Conservation (phyloP, 2,113 vertebrate species). For the Phylloscopus trochilus region DNA sequence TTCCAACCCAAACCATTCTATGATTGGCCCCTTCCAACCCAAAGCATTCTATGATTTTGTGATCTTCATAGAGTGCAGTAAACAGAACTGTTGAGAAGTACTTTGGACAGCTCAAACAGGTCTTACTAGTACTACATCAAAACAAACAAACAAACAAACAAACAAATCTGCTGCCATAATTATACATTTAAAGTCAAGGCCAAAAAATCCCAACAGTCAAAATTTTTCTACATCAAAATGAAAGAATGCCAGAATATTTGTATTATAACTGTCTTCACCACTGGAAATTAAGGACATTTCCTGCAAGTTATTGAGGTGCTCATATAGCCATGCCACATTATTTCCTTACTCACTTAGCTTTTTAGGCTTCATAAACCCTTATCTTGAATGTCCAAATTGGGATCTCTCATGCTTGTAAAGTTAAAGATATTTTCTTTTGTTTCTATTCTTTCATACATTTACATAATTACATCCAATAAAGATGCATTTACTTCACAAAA, state of each 20-base stretch:
- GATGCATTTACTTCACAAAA: not conserved
- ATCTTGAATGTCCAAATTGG: not conserved
- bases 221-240: not conserved
- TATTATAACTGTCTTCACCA: not conserved
- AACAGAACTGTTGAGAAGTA: not conserved
- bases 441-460: conserved; percentile 2
- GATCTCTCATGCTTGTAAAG: not conserved
- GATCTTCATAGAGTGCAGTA: not conserved
- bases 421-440: not conserved
- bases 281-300: not conserved
- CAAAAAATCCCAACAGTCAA: not conserved
- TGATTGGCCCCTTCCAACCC: not conserved
- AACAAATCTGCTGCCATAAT: not conserved
- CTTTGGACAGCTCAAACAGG: not conserved
- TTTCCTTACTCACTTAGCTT: conserved; percentile 11
- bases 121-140: not conserved
- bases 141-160: too few species aligned
- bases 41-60: not conserved
- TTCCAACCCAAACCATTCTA: not conserved
- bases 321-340: not conserved
- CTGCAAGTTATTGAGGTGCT: not conserved
- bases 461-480: not conserved
- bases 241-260: not conserved
- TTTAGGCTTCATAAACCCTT: conserved; percentile 23
- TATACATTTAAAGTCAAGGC: not conserved